Evolutionary conservation across 2,113 vertebrate genomes (phyloP).

Genomic region (Jacana jacana): DNA sequence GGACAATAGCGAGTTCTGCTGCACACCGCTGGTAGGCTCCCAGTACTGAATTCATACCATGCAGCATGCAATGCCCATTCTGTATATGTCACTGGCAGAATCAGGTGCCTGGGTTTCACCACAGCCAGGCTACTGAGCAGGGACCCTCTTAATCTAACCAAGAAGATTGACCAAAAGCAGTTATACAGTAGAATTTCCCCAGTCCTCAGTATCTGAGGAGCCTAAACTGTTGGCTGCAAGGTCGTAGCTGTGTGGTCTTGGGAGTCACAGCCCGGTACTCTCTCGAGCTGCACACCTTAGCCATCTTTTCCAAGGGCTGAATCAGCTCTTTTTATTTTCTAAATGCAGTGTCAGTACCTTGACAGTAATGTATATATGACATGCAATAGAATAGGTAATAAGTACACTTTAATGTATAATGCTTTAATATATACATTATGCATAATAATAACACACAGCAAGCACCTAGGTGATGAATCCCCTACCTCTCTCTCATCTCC

Average conservation of each 20-base stretch:
- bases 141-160: neutral
- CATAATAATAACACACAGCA: neutral
- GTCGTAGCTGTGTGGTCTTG: neutral
- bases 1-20: neutral
- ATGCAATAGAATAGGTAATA: neutral
- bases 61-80: neutral
- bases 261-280: neutral
- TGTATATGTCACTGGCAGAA: neutral
- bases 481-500: neutral
- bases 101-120: neutral
- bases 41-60: neutral
- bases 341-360: neutral
- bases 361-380: neutral
- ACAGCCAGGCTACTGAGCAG: neutral
- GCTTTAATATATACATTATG: neutral
- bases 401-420: neutral
- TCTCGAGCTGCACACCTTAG: neutral
- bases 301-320: neutral
- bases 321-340: neutral
- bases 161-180: neutral
- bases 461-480: neutral
- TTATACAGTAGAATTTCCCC: neutral
- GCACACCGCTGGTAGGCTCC: neutral
- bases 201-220: neutral
- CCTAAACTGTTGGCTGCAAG: neutral